Evolutionary conservation across 2,888 invertebrate species (phyloP).

Genomic region (Bibio marci): DNA sequence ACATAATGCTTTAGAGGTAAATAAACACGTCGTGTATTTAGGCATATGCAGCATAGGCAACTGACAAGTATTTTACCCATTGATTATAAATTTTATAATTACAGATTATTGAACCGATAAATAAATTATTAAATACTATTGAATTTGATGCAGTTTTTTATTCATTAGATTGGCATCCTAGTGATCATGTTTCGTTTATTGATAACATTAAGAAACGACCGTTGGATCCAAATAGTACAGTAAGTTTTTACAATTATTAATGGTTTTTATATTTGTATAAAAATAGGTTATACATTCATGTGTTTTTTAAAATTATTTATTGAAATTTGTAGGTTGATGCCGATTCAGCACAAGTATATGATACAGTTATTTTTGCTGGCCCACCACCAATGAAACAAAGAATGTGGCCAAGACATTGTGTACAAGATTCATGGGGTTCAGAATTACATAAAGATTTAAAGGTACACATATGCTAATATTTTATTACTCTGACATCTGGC

Average conservation of each 20-base stretch:
- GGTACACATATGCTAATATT: constrained; percentile 27
- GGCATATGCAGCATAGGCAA: too few relatives aligned
- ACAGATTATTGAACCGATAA: constrained; percentile 78
- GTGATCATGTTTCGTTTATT: constrained; percentile 88
- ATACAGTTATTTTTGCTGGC: constrained; percentile 84
- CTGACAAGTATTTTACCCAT: too few relatives aligned
- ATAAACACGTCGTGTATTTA: constrained; percentile 13
- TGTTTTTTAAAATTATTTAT: too few relatives aligned
- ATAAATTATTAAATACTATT: constrained; percentile 61
- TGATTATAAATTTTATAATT: too few relatives aligned
- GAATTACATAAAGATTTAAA: constrained; percentile 81
- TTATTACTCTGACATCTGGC: too few relatives aligned
- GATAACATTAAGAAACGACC: constrained; percentile 72
- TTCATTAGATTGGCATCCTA: constrained; percentile 94
- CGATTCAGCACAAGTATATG: constrained; percentile 66
- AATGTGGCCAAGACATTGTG: constrained; percentile 92
- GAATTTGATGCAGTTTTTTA: constrained; percentile 81
- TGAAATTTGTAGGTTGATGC: constrained; percentile 38
- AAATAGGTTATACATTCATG: too few relatives aligned
- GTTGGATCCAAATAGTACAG: constrained; percentile 53
- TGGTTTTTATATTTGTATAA: too few relatives aligned
- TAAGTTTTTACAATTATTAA: constrained; percentile 23
- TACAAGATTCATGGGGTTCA: constrained; percentile 90
- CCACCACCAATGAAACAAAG: constrained; percentile 73
- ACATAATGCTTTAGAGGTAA: constrained; percentile 71